phyloP scores from a whole-genome alignment of 2,113 vertebrate genomes.

The Chaenogobius annularis region DNA sequence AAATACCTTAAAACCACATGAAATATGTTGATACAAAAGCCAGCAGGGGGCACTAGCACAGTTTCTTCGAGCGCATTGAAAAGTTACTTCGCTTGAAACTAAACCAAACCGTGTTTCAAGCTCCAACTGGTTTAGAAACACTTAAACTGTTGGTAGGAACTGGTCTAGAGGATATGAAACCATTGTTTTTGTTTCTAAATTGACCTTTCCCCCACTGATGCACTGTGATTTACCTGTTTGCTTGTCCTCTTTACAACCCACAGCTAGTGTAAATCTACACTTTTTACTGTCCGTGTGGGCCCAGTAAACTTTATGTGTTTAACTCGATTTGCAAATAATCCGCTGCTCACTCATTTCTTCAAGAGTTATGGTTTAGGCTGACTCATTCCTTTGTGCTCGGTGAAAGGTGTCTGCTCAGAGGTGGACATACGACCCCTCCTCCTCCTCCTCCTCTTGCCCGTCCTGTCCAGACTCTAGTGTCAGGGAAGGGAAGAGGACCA shows the following conservation, averaged over 20 bases:
- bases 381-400: conserved; percentile 64
- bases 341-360: conserved; percentile 57
- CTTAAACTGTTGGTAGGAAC: conserved; percentile 21
- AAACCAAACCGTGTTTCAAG: not conserved
- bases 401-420: conserved; percentile 49
- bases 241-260: conserved; percentile 28
- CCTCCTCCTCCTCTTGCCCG: not conserved
- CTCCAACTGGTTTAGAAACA: not conserved
- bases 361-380: conserved; percentile 58
- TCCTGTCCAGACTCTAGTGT: conserved; percentile 52
- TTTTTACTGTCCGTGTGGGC: conserved; percentile 20
- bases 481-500: conserved; percentile 76
- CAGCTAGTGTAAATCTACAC: not conserved
- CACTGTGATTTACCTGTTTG: conserved; percentile 27
- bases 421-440: conserved; percentile 38
- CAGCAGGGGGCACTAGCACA: not conserved
- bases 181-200: conserved; percentile 24
- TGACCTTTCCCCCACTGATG: conserved; percentile 58
- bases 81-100: not conserved
- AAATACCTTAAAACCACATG: too few relatives aligned
- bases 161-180: conserved; percentile 71
- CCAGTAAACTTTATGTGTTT: conserved; percentile 28
- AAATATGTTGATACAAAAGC: not conserved
- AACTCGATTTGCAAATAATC: conserved; percentile 42
- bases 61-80: not conserved